Conservation (phyloP, 2,797 vertebrate genomes). For the Alosa sapidissima region DNA sequence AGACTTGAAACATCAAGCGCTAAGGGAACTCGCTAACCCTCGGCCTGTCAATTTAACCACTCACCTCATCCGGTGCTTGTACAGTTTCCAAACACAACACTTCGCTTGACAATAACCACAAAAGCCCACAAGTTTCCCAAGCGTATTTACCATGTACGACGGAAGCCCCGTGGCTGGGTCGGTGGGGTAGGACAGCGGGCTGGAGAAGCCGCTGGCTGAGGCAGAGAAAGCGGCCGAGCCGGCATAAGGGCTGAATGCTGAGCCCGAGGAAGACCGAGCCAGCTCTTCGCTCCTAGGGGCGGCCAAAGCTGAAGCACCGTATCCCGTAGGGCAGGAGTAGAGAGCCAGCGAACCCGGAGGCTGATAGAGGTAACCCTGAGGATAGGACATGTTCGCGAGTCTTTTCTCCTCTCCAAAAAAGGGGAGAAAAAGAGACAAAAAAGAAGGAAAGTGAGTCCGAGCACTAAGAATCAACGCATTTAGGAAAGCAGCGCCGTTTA, state of each 20-base stretch:
- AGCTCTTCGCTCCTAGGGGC: constrained; percentile 93
- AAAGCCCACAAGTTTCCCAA: neutral
- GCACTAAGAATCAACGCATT: constrained; percentile 41
- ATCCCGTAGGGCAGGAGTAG: constrained; percentile 90
- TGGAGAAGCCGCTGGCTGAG: constrained; percentile 90
- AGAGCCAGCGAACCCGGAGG: constrained; percentile 97
- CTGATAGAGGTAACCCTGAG: constrained; percentile 99
- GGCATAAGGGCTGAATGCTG: constrained; percentile 96
- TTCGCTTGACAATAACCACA: neutral
- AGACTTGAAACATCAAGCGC: neutral
- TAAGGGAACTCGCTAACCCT: neutral
- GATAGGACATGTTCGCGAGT: constrained; percentile 92
- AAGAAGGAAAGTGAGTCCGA: constrained; percentile 42
- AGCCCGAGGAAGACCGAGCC: constrained; percentile 89
- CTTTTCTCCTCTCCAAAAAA: constrained; percentile 64
- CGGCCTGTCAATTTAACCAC: neutral
- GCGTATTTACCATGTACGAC: constrained; percentile 91
- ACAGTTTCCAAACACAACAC: constrained; percentile 8
- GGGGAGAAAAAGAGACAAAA: constrained; percentile 31
- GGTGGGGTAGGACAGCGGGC: constrained; percentile 90
- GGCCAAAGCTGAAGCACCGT: constrained; percentile 91
- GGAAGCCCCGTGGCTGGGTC: constrained; percentile 93
- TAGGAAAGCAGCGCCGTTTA: constrained; percentile 50
- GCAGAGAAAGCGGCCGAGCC: constrained; percentile 96
- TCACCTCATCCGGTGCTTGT: neutral